These are phyloP conservation scores for Nasalis larvatus DNA, from an alignment of 2,113 vertebrate species.

Conservation along the genomic window DNA sequence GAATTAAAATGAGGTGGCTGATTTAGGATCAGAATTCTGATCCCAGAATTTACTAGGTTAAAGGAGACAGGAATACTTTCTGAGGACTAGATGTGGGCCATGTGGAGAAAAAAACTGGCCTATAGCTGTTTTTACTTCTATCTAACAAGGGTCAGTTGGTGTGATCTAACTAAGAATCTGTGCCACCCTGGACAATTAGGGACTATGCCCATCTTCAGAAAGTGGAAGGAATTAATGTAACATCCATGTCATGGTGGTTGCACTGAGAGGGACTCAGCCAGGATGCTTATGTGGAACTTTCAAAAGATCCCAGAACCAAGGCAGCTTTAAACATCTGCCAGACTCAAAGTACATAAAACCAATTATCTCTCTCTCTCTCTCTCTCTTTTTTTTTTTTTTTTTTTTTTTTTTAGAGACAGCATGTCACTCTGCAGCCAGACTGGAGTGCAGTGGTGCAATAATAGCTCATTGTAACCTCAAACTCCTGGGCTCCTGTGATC, in stretches of 20 bases:
- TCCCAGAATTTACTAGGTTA: background rate
- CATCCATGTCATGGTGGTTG: background rate
- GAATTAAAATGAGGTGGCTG: background rate
- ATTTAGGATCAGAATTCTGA: background rate
- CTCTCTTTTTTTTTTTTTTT: too few relatives aligned
- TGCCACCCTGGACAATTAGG: background rate
- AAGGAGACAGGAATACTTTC: background rate
- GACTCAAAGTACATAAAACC: background rate
- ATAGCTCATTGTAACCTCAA: too few relatives aligned
- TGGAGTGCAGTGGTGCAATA: too few relatives aligned
- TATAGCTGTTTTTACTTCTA: background rate
- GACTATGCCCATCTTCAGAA: background rate
- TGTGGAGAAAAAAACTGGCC: background rate
- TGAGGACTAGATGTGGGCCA: background rate
- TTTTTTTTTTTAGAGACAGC: too few relatives aligned
- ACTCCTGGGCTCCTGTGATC: too few relatives aligned
- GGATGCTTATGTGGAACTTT: background rate
- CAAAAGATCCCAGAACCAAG: accelerated
- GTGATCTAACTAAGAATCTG: background rate
- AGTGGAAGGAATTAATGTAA: background rate
- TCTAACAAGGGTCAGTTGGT: background rate
- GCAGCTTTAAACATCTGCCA: background rate
- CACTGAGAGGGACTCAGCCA: background rate
- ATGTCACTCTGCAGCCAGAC: too few relatives aligned
- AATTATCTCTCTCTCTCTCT: background rate